Evolutionary conservation across 1,140 invertebrate genomes (phyloP).

Genomic region (Dreissena polymorpha): DNA sequence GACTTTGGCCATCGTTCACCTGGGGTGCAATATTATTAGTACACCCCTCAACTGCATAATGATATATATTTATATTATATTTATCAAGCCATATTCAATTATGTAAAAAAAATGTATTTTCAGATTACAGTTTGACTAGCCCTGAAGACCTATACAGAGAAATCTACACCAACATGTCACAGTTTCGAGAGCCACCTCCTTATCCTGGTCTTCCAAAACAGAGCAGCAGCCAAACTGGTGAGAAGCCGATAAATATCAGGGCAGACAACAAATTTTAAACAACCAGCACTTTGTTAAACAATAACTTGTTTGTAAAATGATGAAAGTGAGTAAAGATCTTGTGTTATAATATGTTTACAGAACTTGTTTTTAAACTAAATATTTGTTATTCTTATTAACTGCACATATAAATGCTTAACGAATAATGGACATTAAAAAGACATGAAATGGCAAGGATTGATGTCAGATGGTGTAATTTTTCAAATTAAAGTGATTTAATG

Average conservation of each 20-base stretch:
- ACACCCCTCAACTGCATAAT: neutral
- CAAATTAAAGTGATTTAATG: too few relatives aligned
- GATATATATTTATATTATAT: neutral
- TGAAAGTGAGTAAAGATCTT: too few relatives aligned
- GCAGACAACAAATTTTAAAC: too few relatives aligned
- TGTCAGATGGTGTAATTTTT: too few relatives aligned
- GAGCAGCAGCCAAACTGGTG: slow-evolving; percentile 26
- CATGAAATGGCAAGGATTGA: too few relatives aligned
- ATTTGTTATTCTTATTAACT: too few relatives aligned
- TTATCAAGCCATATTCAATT: neutral
- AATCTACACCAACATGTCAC: slow-evolving; percentile 53
- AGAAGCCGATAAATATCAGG: neutral
- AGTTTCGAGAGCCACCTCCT: slow-evolving; percentile 73
- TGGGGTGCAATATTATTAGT: slow-evolving; percentile 8
- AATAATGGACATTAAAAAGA: too few relatives aligned
- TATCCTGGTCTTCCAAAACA: slow-evolving; percentile 75
- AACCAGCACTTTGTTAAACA: too few relatives aligned
- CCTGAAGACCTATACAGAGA: slow-evolving; percentile 49
- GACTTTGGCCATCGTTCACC: slow-evolving; percentile 6
- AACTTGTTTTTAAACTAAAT: too few relatives aligned
- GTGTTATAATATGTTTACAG: too few relatives aligned
- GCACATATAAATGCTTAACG: too few relatives aligned
- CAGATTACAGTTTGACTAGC: slow-evolving; percentile 30
- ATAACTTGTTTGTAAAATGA: too few relatives aligned
- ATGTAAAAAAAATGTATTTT: slow-evolving; percentile 20